Percentiles rank a stretch among this genome's conserved stretches.
phyloP scores from a whole-genome alignment of 2,888 invertebrate species.

The Erpobdella octoculata region DNA sequence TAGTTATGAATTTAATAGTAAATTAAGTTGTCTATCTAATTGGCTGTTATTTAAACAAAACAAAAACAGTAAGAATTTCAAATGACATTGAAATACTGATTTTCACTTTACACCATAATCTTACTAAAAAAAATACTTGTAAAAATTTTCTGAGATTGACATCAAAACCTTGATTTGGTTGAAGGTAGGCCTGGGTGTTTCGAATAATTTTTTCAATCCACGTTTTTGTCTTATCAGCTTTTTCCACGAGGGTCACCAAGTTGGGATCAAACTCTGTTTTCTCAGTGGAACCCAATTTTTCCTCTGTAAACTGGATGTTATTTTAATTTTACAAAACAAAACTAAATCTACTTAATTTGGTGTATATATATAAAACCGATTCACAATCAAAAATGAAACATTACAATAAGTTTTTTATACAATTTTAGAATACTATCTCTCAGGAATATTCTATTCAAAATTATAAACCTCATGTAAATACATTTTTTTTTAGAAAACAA shows the following conservation, averaged over 20 bases:
- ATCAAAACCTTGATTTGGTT: constrained; percentile 66
- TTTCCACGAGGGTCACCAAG: constrained; percentile 73
- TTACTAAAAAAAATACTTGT: no score
- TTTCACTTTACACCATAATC: no score
- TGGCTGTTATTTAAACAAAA: no score
- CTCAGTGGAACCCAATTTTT: constrained; percentile 74
- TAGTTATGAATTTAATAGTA: no score
- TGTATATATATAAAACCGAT: not conserved
- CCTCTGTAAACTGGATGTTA: constrained; percentile 82
- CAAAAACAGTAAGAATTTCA: no score
- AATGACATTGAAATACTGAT: no score
- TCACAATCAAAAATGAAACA: not conserved
- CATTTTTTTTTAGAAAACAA: no score
- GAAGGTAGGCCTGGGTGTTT: constrained; percentile 73
- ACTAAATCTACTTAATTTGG: not conserved
- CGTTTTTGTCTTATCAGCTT: constrained; percentile 74
- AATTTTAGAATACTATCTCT: no score
- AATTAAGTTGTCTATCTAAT: no score
- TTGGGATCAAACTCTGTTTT: constrained; percentile 83
- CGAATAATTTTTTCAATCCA: constrained; percentile 76
- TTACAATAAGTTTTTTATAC: not conserved
- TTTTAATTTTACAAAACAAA: not conserved
- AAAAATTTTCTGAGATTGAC: no score
- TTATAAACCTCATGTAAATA: no score
- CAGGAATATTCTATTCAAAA: no score